Percentiles rank a stretch among this genome's conserved stretches.
Conservation (phyloP, 2,888 invertebrate genomes). For the Brachycybe producta region DNA sequence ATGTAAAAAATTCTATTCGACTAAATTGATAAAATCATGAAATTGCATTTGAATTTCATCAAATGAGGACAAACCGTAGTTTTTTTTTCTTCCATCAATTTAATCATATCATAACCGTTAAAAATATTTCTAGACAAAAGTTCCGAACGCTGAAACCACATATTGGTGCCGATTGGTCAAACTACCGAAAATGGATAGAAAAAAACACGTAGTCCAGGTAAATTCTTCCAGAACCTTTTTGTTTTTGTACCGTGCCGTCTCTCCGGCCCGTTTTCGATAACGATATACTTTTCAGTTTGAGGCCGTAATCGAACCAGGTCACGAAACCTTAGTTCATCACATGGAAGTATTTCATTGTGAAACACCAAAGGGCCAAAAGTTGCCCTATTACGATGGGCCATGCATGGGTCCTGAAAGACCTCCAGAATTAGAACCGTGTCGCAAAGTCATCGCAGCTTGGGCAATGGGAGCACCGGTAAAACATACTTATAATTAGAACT, state of each 20-base stretch:
- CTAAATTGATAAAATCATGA: neutral
- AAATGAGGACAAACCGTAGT: neutral
- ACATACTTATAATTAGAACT: no score
- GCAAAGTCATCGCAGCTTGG: conserved; percentile 86
- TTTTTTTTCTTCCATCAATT: neutral
- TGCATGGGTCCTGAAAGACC: conserved; percentile 66
- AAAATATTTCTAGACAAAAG: conserved; percentile 32
- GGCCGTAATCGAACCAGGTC: conserved; percentile 61
- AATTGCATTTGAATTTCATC: neutral
- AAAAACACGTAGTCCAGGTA: conserved; percentile 61
- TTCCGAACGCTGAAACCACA: conserved; percentile 79
- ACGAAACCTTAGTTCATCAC: conserved; percentile 86
- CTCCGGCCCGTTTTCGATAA: conserved; percentile 17
- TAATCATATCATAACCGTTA: neutral
- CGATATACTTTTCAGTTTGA: conserved; percentile 77
- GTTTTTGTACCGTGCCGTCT: conserved; percentile 4
- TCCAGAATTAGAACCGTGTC: conserved; percentile 58
- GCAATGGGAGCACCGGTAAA: conserved; percentile 76
- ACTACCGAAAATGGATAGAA: conserved; percentile 51
- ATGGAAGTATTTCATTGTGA: conserved; percentile 97
- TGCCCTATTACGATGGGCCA: conserved; percentile 68
- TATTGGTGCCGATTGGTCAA: conserved; percentile 90
- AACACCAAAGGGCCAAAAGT: conserved; percentile 46
- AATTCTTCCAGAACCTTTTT: neutral
- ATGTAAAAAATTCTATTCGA: neutral